These are phyloP conservation scores for Aphyosemion australe DNA, from an alignment of 2,113 vertebrate genomes.

Conservation along the genomic window DNA sequence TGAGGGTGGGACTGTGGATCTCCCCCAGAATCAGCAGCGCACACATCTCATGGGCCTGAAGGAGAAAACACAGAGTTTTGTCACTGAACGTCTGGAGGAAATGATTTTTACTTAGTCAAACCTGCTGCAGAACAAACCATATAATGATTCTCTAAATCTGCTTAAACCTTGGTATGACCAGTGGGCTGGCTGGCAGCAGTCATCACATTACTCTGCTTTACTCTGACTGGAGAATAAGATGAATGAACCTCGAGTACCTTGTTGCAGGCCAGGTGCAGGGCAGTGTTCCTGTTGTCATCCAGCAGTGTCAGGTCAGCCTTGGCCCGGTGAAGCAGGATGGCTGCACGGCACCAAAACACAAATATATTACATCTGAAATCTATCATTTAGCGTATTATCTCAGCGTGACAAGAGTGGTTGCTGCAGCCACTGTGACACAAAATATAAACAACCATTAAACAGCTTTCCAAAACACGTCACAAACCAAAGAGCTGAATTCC, in stretches of 20 bases:
- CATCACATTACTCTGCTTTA: no score
- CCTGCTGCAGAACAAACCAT: background rate
- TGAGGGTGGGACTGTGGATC: slow-evolving; percentile 95
- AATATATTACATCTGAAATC: background rate
- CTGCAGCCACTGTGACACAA: no score
- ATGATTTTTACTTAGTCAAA: background rate
- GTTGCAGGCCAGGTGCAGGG: slow-evolving; percentile 98
- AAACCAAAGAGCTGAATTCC: no score
- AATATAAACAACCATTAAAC: no score
- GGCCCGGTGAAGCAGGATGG: slow-evolving; percentile 91
- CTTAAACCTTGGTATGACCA: background rate
- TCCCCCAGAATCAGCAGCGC: slow-evolving; percentile 98
- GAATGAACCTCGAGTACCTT: no score
- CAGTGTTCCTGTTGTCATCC: slow-evolving; percentile 96
- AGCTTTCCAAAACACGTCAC: no score
- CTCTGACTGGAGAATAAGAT: no score
- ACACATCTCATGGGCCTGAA: slow-evolving; percentile 97
- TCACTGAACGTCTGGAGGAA: background rate
- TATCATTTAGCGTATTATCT: background rate
- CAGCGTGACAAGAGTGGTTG: background rate
- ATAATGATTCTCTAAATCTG: background rate
- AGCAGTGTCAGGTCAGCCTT: slow-evolving; percentile 93
- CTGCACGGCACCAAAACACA: slow-evolving; percentile 66
- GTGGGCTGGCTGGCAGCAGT: no score
- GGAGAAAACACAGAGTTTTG: background rate